A percentile compares a stretch with the other conserved stretches of the same genome.
These are phyloP conservation scores for Sakesphorus luctuosus DNA, from an alignment of 2,113 vertebrate species.

Conservation along the genomic window DNA sequence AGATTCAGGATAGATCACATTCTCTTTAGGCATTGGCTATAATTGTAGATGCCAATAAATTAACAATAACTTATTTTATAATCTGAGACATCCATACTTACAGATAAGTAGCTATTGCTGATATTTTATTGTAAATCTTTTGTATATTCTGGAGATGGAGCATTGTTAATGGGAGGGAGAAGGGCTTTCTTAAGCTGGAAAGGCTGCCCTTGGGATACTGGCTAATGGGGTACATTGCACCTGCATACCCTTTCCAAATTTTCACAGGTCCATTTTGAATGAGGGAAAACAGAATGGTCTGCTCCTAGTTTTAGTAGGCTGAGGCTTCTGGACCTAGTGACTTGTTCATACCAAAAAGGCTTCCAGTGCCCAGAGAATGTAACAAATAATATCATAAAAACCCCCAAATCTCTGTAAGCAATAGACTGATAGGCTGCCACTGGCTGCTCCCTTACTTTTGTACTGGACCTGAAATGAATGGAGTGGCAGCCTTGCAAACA, in stretches of 20 bases:
- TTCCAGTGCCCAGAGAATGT: not conserved
- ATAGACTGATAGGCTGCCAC: not conserved
- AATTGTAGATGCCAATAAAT: not conserved
- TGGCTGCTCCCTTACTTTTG: not conserved
- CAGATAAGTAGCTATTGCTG: not conserved
- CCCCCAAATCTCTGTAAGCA: not conserved
- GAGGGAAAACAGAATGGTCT: not conserved
- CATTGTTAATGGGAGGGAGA: not conserved
- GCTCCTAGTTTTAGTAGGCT: not conserved
- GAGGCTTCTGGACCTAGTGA: not conserved
- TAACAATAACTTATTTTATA: not conserved
- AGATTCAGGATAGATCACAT: not conserved
- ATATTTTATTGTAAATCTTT: not conserved
- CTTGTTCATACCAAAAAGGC: not conserved
- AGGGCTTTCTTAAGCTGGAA: not conserved
- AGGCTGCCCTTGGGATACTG: not conserved
- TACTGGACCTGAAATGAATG: not conserved
- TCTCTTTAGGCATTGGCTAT: not conserved
- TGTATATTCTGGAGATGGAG: not conserved
- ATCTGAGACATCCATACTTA: not conserved
- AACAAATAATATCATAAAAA: not conserved
- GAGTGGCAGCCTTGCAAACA: not conserved
- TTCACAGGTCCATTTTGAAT: not conserved
- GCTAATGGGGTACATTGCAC: not conserved
- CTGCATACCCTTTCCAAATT: not conserved